Evolutionary conservation across 2,797 vertebrate genomes (phyloP), one percentile per base, ranked within the genome.

Genomic region (Choloepus didactylus): DNA sequence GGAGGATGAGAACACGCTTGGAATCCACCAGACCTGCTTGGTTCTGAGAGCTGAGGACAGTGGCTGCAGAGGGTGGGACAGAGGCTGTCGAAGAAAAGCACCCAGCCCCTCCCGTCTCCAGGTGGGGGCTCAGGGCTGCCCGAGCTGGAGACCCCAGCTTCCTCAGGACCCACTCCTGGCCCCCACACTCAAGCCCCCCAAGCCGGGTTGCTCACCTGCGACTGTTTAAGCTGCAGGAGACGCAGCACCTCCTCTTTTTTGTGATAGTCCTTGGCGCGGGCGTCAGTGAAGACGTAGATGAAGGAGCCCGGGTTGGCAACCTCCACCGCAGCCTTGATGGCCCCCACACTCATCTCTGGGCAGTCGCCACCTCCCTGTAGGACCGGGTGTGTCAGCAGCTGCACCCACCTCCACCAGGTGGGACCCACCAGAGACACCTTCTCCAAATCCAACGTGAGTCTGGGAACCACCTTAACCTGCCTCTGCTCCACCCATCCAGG

Each of bases 301-400:
- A 99, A 99, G 87, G 99, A 99, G 69, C 99, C 98, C 0, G 99
- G 99, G 77, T 99, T 98, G 0, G 99, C 99, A 60, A 99, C 98
- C 95, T 99, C 99, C 97, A 99, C 98, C 0, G 99, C 99, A 70
- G 98, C 98, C 97, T 99, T 99, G 97, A 99, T 99, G 97, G 99
- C 99, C 9, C 99, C 99, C 59, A 99, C 98, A 0, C 99, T 99
- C 99, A 99, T 99, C 98, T 99, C 99, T 0, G 99, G 99, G 96
- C 99, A 99, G 97, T 99, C 99, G 0, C 99, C 99, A 0, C 99
- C 99, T 0, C 99, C 99, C 99, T 99, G 97, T 0, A 1, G 82
- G 80, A 73, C 62, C 35, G 0, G 18, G 25, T 0, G 0, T 3
- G 41, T 93, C 49, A 62, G 77, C 1, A 0, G 79, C 83, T 16